Conservation (phyloP, 2,113 vertebrate genomes). For the Chauna torquata region DNA sequence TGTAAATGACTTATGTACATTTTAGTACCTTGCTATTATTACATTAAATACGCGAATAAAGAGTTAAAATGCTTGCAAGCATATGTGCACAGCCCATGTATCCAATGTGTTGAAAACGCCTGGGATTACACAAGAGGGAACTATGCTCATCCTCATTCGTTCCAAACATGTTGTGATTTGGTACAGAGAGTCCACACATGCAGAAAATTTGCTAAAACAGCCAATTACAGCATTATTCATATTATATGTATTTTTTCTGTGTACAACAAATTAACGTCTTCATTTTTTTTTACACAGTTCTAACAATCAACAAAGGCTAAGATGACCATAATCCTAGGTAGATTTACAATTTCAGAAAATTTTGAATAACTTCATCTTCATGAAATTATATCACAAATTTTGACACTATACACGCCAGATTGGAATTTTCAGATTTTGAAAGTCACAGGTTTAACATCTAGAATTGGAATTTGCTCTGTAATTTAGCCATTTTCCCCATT, state of each 20-base stretch:
- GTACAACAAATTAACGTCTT: neutral
- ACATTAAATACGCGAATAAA: neutral
- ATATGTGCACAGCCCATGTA: neutral
- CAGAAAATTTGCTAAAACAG: neutral
- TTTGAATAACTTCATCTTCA: neutral
- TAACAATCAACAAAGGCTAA: neutral
- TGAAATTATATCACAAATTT: neutral
- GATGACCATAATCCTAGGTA: neutral
- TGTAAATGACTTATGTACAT: neutral
- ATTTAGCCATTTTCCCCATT: neutral
- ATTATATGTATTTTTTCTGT: neutral
- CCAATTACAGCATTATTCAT: neutral
- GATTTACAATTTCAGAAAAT: neutral
- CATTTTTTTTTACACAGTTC: accelerated
- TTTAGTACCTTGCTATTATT: neutral
- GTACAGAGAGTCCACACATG: neutral
- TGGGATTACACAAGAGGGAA: neutral
- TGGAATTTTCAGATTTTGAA: neutral
- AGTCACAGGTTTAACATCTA: neutral
- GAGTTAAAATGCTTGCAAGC: neutral
- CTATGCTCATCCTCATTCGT: neutral
- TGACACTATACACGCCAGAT: neutral
- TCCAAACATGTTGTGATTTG: neutral
- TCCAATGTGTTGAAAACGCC: neutral
- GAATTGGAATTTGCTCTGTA: neutral